phyloP scores from a whole-genome alignment of 2,888 invertebrate genomes.

The Syrphus vitripennis region DNA sequence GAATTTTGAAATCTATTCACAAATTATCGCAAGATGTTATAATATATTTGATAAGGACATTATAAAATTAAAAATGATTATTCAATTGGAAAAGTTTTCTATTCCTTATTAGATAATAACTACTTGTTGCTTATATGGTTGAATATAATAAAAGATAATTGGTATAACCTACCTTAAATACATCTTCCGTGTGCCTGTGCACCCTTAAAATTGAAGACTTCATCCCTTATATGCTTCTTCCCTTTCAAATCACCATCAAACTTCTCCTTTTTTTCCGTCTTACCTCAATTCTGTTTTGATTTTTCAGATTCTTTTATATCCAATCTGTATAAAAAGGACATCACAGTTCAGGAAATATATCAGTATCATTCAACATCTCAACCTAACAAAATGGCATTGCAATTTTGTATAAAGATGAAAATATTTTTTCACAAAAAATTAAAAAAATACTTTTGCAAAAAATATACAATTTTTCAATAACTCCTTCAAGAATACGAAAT shows the following conservation, averaged over 20 bases:
- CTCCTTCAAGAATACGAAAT: too few relatives aligned
- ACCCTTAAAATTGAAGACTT: background rate
- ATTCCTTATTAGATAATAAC: background rate
- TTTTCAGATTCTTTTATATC: conserved; percentile 5
- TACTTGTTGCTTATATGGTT: background rate
- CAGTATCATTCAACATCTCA: conserved; percentile 31
- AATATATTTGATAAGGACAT: too few relatives aligned
- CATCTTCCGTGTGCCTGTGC: background rate
- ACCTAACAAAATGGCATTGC: background rate
- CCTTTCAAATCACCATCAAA: background rate
- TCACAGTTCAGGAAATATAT: conserved; percentile 6
- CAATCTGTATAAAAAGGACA: conserved; percentile 35
- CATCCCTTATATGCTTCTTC: conserved; percentile 5
- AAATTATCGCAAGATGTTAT: too few relatives aligned
- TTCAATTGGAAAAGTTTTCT: background rate
- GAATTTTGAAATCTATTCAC: too few relatives aligned
- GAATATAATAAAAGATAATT: background rate
- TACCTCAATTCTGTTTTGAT: background rate
- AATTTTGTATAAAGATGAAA: background rate
- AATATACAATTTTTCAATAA: too few relatives aligned
- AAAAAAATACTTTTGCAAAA: background rate
- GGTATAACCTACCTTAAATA: background rate
- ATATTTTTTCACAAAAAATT: background rate
- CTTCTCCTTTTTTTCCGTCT: background rate
- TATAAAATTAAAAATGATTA: background rate